Base-by-base conservation (phyloP, 2,113 vertebrate genomes). In the Cyanistes caeruleus region DNA sequence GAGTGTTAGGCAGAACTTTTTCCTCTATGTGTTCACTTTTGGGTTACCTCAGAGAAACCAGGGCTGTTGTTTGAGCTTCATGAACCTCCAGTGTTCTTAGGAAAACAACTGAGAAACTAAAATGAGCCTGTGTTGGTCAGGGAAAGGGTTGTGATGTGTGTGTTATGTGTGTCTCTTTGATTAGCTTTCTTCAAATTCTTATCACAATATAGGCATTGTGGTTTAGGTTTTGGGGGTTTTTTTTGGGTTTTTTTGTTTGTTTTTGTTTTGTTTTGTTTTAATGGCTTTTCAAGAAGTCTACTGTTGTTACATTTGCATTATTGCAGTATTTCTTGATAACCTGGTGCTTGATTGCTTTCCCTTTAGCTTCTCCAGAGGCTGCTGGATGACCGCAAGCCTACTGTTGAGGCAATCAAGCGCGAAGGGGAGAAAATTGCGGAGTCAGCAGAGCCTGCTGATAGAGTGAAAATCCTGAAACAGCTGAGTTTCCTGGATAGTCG, bases 351-450 rank as follows among this genome's bases (percentile, higher is more conserved):
- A 69, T 91, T 93, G 33, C 80, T 96, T 89, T 96, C 27, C 86
- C 55, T 91, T 10, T 95, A 99, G 99, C 99, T 99, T 95, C 98
- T 99, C 52, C 99, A 99, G 97, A 99, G 98, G 95, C 92, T 99
- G 94, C 95, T 99, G 96, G 99, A 99, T 96, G 99, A 99, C 93
- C 98, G 99, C 83, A 99, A 98, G 76, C 98, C 99, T 7, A 99
- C 99, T 0, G 98, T 99, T 85, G 99, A 99, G 93, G 97, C 98
- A 39, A 99, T 99, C 97, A 99, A 99, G 96, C 98, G 97, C 7
- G 99, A 99, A 97, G 99, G 99, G 79, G 99, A 98, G 91, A 99
- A 99, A 97, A 98, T 99, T 67, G 98, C 98, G 1, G 98, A 98
- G 83, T 98, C 99, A 53, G 99, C 99, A 69, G 99, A 99, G 95